phyloP scores from a whole-genome alignment of 2,797 vertebrate species.

The Valencia hispanica region DNA sequence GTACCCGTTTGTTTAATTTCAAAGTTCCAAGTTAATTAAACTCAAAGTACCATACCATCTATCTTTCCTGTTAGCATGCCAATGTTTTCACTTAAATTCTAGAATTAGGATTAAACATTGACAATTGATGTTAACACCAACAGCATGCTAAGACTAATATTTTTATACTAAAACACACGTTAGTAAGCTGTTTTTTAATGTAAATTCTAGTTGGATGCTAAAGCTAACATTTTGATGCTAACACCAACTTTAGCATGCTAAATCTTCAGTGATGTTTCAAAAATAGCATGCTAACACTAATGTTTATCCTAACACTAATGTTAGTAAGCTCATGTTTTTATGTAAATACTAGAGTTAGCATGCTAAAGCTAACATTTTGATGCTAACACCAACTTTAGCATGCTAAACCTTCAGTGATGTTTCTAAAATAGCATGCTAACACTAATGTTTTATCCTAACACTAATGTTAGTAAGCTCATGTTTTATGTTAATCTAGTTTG shows the following conservation, averaged over 20 bases:
- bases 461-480: no score
- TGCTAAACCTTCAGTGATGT: background rate
- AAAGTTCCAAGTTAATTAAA: background rate
- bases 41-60: background rate
- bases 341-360: no score
- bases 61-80: background rate
- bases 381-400: background rate
- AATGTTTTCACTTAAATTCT: background rate
- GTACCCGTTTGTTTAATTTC: no score
- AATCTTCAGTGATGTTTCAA: background rate
- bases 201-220: no score
- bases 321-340: no score
- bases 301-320: background rate
- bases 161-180: no score
- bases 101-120: background rate
- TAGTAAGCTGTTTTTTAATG: no score
- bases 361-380: background rate
- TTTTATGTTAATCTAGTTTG: no score
- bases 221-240: background rate
- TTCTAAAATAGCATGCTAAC: background rate
- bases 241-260: background rate
- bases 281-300: background rate
- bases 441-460: background rate
- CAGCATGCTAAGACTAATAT: background rate
- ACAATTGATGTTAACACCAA: background rate